These are phyloP conservation scores for Holacanthus passer DNA, from an alignment of 2,113 vertebrate genomes.

Conservation along the genomic window DNA sequence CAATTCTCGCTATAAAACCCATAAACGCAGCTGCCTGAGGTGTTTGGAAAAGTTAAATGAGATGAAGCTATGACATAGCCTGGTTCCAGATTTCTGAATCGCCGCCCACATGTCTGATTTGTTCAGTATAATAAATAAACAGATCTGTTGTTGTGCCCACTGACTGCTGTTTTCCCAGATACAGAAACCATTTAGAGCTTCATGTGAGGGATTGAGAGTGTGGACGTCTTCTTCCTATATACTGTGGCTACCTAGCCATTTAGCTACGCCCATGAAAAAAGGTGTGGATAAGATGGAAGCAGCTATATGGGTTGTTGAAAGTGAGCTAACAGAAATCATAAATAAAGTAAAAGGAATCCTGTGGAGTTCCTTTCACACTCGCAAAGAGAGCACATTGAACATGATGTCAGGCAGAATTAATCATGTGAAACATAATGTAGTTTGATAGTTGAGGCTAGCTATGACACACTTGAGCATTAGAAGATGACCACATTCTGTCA, in stretches of 20 bases:
- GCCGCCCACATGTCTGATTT: background rate
- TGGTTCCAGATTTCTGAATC: conserved; percentile 31
- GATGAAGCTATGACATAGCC: background rate
- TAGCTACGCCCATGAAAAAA: background rate
- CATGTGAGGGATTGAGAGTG: background rate
- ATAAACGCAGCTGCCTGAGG: background rate
- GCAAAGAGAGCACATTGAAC: background rate
- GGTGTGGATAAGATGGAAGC: background rate
- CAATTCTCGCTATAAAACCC: background rate
- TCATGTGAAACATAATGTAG: conserved; percentile 1
- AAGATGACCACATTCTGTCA: background rate
- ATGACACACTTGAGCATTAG: background rate
- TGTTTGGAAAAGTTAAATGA: conserved; percentile 20
- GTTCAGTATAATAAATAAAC: background rate
- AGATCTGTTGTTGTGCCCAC: background rate
- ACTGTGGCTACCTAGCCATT: background rate
- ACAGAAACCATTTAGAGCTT: conserved; percentile 1
- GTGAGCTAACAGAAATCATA: too few relatives aligned
- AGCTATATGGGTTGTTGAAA: background rate
- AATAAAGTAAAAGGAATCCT: too few relatives aligned
- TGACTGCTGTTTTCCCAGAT: background rate
- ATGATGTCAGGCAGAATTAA: background rate
- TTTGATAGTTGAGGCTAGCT: background rate
- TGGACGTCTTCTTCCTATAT: background rate
- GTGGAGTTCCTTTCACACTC: too few relatives aligned